Evolutionary conservation across 2,797 vertebrate species (phyloP).

Genomic region (Danio aesculapii): DNA sequence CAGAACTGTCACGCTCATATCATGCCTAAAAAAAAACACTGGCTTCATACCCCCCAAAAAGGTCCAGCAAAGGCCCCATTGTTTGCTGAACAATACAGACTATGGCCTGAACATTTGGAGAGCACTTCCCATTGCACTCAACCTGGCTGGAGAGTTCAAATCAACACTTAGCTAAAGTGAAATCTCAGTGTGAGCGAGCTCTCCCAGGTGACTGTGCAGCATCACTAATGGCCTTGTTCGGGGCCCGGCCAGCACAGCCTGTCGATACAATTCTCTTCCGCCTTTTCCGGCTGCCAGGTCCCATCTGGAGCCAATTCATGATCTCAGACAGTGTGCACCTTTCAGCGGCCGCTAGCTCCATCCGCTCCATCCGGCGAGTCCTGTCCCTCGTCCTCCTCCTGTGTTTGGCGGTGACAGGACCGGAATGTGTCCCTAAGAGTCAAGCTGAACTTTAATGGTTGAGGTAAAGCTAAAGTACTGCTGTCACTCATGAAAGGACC

Average conservation of each 20-base stretch:
- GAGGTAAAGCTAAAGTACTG: slow-evolving; percentile 71
- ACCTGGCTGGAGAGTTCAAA: slow-evolving; percentile 64
- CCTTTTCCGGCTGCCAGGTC: slow-evolving; percentile 86
- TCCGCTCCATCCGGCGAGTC: slow-evolving; percentile 12
- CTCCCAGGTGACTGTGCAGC: slow-evolving; percentile 74
- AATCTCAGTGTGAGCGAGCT: slow-evolving; percentile 79
- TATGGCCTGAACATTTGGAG: slow-evolving; percentile 11
- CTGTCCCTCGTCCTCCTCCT: slow-evolving; percentile 64
- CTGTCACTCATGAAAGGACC: slow-evolving; percentile 44
- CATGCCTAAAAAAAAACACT: background rate
- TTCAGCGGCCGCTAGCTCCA: slow-evolving; percentile 69
- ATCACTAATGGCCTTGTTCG: slow-evolving; percentile 84
- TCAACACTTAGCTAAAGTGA: slow-evolving; percentile 85
- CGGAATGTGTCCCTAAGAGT: slow-evolving; percentile 64
- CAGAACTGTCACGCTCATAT: background rate
- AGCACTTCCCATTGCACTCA: slow-evolving; percentile 47
- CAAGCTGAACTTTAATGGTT: slow-evolving; percentile 74
- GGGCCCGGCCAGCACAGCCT: slow-evolving; percentile 77
- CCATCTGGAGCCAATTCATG: slow-evolving; percentile 86
- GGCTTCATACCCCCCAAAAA: slow-evolving; percentile 25
- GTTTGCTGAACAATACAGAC: slow-evolving; percentile 42
- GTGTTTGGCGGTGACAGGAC: slow-evolving; percentile 60
- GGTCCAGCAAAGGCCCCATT: slow-evolving; percentile 8
- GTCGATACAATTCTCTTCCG: slow-evolving; percentile 87
- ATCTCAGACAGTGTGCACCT: slow-evolving; percentile 75